A percentile compares a stretch with the other conserved stretches of the same genome.
phyloP scores from a whole-genome alignment of 2,888 invertebrate genomes.

The Julus scandinavius region DNA sequence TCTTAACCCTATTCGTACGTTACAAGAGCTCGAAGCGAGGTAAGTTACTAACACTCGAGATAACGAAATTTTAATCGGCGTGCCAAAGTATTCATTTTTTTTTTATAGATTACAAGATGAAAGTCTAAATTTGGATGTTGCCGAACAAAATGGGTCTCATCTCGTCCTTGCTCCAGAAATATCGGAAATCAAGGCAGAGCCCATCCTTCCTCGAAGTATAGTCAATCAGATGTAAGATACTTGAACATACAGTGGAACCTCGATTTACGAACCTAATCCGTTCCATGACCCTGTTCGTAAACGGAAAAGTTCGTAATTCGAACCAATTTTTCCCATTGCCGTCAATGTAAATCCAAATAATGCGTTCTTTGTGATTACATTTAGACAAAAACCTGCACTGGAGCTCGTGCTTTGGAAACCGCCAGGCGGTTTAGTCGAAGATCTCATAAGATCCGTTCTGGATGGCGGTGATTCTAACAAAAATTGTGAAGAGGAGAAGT shows the following conservation, averaged over 20 bases:
- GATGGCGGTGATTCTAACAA: background rate
- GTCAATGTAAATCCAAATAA: too few relatives aligned
- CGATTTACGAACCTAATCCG: too few relatives aligned
- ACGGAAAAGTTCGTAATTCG: too few relatives aligned
- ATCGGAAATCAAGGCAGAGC: slow-evolving; percentile 46
- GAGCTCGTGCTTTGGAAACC: slow-evolving; percentile 58
- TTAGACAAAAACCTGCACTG: slow-evolving; percentile 57
- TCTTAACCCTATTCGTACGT: slow-evolving; percentile 52
- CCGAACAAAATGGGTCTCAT: background rate
- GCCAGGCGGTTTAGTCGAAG: slow-evolving; percentile 55
- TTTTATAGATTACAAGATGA: background rate
- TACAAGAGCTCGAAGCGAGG: slow-evolving; percentile 58
- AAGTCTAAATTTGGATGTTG: background rate
- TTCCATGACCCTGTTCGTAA: too few relatives aligned
- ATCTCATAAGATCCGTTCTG: background rate
- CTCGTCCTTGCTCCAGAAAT: slow-evolving; percentile 52
- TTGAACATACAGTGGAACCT: background rate
- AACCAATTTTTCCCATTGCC: too few relatives aligned
- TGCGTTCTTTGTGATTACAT: too few relatives aligned
- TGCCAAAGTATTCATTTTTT: too few relatives aligned
- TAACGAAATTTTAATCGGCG: too few relatives aligned
- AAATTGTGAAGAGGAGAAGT: background rate
- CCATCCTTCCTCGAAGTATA: slow-evolving; percentile 51
- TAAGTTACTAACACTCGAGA: slow-evolving; percentile 40
- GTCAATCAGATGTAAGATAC: slow-evolving; percentile 50